Conservation (phyloP, 2,888 invertebrate genomes). For the Sthenelais limicola region DNA sequence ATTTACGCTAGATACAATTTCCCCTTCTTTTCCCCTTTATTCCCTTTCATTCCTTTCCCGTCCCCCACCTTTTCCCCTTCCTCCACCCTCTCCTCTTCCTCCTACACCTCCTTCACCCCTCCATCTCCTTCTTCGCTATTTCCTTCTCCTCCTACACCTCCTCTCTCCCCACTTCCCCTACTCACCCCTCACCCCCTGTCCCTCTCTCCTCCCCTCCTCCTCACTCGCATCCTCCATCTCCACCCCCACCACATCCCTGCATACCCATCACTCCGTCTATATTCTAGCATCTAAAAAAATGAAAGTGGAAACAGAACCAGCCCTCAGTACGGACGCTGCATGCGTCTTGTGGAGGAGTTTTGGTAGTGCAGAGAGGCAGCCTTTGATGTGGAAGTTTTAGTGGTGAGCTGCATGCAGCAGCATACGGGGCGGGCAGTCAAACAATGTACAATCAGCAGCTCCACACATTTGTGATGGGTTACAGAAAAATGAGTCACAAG, state of each 20-base stretch:
- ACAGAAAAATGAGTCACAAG: too few relatives aligned
- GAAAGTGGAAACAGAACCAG: too few relatives aligned
- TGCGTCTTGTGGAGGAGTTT: too few relatives aligned
- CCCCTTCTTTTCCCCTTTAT: background rate
- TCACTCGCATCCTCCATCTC: background rate
- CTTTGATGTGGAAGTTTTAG: too few relatives aligned
- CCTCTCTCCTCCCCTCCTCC: background rate
- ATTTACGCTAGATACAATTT: too few relatives aligned
- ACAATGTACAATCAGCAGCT: too few relatives aligned
- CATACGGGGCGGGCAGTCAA: too few relatives aligned
- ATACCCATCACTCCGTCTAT: background rate
- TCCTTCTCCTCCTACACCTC: background rate
- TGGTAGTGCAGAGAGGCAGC: too few relatives aligned
- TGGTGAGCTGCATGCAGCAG: too few relatives aligned
- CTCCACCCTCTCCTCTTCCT: background rate
- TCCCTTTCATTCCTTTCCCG: background rate
- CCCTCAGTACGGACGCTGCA: too few relatives aligned
- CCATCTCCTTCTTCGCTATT: background rate
- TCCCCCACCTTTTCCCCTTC: background rate
- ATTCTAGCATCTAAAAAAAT: too few relatives aligned
- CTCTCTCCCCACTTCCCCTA: background rate
- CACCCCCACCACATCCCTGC: constrained; percentile 8
- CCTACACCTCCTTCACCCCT: background rate
- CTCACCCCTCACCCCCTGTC: constrained; percentile 1
- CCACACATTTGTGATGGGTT: too few relatives aligned